Conservation (phyloP, 2,797 vertebrate genomes). For the Typhlichthys eigenmanni region DNA sequence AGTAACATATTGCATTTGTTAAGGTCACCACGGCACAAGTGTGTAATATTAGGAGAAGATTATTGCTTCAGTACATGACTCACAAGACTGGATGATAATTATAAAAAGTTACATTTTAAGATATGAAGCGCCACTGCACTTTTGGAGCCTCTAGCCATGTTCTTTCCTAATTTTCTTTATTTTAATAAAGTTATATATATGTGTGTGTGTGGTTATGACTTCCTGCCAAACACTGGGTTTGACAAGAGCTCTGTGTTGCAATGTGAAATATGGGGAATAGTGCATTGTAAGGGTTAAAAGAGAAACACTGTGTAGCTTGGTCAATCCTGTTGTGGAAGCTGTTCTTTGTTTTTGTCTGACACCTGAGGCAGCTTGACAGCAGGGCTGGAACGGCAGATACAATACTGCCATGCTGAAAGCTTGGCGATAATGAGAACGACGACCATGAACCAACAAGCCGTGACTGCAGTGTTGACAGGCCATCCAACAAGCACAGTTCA, state of each 20-base stretch:
- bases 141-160: constrained; percentile 52
- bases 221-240: no score
- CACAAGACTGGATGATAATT: constrained; percentile 44
- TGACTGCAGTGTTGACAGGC: constrained; percentile 62
- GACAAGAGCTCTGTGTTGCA: no score
- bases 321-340: constrained; percentile 21
- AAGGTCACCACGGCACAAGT: constrained; percentile 73
- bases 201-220: background rate
- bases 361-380: constrained; percentile 58
- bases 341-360: constrained; percentile 38
- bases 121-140: constrained; percentile 46
- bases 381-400: constrained; percentile 52
- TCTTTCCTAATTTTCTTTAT: no score
- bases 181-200: background rate
- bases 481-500: constrained; percentile 46
- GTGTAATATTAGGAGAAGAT: constrained; percentile 82
- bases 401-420: constrained; percentile 58
- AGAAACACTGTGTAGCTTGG: constrained; percentile 4
- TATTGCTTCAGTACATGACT: constrained; percentile 65
- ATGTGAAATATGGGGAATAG: no score
- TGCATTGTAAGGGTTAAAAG: constrained; percentile 4
- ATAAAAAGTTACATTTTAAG: constrained; percentile 55
- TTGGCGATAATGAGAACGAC: constrained; percentile 62
- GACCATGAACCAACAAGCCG: constrained; percentile 49
- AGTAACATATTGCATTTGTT: constrained; percentile 74